phyloP scores from a whole-genome alignment of 1,140 invertebrate genomes.

The Dendrolimus punctatus region DNA sequence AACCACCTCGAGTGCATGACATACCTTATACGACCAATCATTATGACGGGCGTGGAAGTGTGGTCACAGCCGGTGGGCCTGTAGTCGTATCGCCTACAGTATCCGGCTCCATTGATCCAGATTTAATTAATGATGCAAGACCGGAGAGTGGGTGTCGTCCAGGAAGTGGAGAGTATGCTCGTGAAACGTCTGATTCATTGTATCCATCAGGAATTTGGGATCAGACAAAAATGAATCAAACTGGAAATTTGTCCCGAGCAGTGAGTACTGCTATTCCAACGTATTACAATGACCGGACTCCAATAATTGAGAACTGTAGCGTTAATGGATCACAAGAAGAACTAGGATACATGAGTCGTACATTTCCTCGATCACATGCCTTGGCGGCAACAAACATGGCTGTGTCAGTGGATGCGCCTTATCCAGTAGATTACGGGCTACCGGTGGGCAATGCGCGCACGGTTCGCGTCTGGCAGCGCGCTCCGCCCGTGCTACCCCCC shows the following conservation, averaged over 20 bases:
- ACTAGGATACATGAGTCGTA: conserved; percentile 71
- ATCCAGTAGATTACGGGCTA: conserved; percentile 85
- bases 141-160: conserved; percentile 71
- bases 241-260: conserved; percentile 69
- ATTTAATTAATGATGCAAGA: conserved; percentile 86
- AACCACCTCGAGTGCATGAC: conserved; percentile 78
- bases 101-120: conserved; percentile 83
- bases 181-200: conserved; percentile 78
- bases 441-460: conserved; percentile 83
- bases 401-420: conserved; percentile 59
- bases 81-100: conserved; percentile 80
- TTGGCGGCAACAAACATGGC: conserved; percentile 25
- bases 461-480: conserved; percentile 87
- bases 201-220: conserved; percentile 83
- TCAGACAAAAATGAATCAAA: conserved; percentile 64
- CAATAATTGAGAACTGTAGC: conserved; percentile 79
- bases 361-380: conserved; percentile 68
- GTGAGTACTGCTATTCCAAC: conserved; percentile 69
- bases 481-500: conserved; percentile 85
- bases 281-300: conserved; percentile 81
- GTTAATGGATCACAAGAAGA: conserved; percentile 73
- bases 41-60: conserved; percentile 75
- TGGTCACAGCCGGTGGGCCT: conserved; percentile 72
- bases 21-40: conserved; percentile 76
- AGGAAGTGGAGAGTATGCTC: conserved; percentile 79